Base-by-base conservation (phyloP, 2,888 invertebrate genomes). In the Apodemia mormo region DNA sequence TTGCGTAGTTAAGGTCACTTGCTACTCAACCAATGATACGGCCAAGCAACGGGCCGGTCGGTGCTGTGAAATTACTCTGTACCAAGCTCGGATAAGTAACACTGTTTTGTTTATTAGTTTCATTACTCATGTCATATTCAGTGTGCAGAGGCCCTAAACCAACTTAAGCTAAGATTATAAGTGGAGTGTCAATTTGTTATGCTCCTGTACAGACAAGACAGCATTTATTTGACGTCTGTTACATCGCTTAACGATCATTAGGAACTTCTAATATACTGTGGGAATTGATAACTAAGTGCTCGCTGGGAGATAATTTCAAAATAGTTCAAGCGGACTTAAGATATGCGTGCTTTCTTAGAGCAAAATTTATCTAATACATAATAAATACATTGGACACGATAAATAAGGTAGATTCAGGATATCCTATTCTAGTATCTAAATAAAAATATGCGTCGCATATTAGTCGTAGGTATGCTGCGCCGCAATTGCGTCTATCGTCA, bases 101-200 rank as follows among this genome's bases (percentile, higher is more conserved):
- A 3, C 4, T 0, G 2, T 3, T 45, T 12, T 2, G 0, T 45
- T 45, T 12, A 12, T 4, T 12, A 45, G 49, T 14, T 5, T 14
- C 49, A 5, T 22, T 22, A 22, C 7, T n/a, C 8, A 2, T 14
- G 52, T 22, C 8, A 7, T 22, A 22, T 29, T 56, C 69, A 69
- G 67, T 70, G 40, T 65, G 69, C 58, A 37, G 65, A 56, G 65
- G 61, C 45, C 56, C 45, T 66, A 40, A 70, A 67, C 8, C 33
- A 33, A 37, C 37, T 64, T 64, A 37, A 30, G 6, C 12, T 61
- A 12, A 37, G 37, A 68, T 71, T 69, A 64, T 72, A 68, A 76
- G 77, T 77, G 71, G 71, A 76, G 81, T 79, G 80, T 80, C 79
- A 81, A 80, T 82, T 79, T 77, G 77, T 76, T 76, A 72, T 76